These are phyloP conservation scores for Phalanger gymnotis DNA, from an alignment of 2,797 vertebrate genomes.

Conservation along the genomic window DNA sequence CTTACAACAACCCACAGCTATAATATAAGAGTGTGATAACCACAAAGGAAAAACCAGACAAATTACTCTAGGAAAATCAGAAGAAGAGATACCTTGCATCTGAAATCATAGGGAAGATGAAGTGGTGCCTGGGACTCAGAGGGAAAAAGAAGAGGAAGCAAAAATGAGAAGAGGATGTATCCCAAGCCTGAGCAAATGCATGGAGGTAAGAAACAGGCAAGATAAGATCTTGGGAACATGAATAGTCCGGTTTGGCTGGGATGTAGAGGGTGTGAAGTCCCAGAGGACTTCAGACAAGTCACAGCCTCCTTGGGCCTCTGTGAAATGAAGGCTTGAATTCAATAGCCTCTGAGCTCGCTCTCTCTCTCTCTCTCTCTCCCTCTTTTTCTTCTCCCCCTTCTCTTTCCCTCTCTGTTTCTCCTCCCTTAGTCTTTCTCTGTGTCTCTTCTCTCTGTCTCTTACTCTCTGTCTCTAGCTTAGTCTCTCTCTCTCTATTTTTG, in stretches of 20 bases:
- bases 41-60: constrained; percentile 12
- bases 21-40: neutral
- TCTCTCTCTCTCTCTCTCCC: too few species aligned
- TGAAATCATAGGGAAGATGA: neutral
- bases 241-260: neutral
- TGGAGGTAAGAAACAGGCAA: neutral
- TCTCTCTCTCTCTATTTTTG: neutral
- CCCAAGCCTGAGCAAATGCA: neutral
- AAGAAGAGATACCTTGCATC: neutral
- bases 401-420: too few species aligned
- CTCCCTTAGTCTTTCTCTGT: too few species aligned
- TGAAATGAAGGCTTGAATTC: neutral
- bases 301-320: neutral
- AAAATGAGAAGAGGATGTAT: neutral
- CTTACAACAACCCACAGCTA: neutral
- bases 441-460: too few species aligned
- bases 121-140: neutral
- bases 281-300: neutral
- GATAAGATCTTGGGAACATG: neutral
- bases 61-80: neutral
- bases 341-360: too few species aligned
- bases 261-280: neutral
- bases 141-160: neutral
- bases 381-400: too few species aligned
- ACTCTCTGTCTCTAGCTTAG: too few species aligned